Evolutionary conservation across 2,113 vertebrate genomes (phyloP).

Genomic region (Mugil cephalus): DNA sequence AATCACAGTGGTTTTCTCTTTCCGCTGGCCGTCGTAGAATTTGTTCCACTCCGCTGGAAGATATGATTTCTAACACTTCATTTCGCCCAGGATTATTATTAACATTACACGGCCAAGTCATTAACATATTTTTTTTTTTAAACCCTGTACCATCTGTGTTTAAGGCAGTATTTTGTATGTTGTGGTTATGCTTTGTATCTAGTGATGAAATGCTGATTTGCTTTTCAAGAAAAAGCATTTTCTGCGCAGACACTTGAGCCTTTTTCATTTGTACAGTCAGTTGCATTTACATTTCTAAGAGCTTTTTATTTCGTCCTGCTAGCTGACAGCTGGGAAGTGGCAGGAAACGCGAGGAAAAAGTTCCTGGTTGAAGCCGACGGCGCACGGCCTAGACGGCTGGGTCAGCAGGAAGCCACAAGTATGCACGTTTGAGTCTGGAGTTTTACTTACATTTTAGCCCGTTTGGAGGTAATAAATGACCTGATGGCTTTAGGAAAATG

Average conservation of each 20-base stretch:
- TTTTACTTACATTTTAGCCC: constrained; percentile 35
- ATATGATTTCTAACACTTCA: constrained; percentile 56
- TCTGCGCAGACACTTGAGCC: too few species aligned
- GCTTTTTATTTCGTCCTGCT: constrained; percentile 3
- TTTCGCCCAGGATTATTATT: constrained; percentile 49
- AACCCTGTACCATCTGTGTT: background rate
- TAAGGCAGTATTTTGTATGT: too few species aligned
- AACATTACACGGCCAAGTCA: constrained; percentile 44
- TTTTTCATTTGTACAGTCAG: too few species aligned
- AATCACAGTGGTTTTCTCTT: constrained; percentile 56
- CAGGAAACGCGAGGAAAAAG: constrained; percentile 1
- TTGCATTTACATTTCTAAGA: too few species aligned
- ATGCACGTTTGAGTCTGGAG: constrained; percentile 36
- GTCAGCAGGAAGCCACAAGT: constrained; percentile 50
- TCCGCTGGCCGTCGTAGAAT: constrained; percentile 73
- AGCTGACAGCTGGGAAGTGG: constrained; percentile 13
- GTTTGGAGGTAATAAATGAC: constrained; percentile 15
- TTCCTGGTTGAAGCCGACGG: constrained; percentile 14
- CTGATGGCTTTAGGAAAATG: constrained; percentile 25
- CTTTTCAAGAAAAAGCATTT: background rate
- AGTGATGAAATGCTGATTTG: background rate
- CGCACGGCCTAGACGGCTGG: constrained; percentile 25
- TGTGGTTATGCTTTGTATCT: background rate
- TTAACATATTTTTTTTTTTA: constrained; percentile 16
- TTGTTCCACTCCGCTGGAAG: constrained; percentile 75